These are phyloP conservation scores for Piscicola geometra DNA, from an alignment of 2,888 invertebrate species.

Conservation along the genomic window DNA sequence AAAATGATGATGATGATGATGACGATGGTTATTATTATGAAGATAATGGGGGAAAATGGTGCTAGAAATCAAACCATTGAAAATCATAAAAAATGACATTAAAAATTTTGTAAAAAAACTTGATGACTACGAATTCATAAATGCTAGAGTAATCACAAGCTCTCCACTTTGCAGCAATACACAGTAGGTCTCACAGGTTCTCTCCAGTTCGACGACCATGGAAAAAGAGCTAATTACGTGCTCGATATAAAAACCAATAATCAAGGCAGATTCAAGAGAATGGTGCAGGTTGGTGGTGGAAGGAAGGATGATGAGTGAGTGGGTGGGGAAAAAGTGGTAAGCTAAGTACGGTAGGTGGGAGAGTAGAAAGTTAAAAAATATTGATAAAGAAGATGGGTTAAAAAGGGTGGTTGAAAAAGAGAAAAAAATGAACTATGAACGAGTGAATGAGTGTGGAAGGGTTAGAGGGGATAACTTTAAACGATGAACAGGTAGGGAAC, in stretches of 20 bases:
- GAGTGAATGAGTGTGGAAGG: no score
- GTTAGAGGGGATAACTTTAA: neutral
- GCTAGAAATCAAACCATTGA: no score
- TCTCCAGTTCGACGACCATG: neutral
- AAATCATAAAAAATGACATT: no score
- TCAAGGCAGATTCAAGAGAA: neutral
- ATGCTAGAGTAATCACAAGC: no score
- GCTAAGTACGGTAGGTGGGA: neutral
- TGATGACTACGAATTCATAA: neutral
- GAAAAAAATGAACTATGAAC: no score
- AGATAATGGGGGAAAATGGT: neutral
- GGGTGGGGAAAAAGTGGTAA: neutral
- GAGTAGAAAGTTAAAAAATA: neutral
- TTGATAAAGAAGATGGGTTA: neutral
- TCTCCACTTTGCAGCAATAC: no score
- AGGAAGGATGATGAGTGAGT: neutral
- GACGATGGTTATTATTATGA: neutral
- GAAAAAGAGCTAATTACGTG: neutral
- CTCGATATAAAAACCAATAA: neutral
- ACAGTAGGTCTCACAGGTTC: neutral
- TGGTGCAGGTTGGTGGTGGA: neutral
- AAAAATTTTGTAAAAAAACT: neutral
- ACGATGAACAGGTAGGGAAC: neutral
- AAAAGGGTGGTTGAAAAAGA: neutral
- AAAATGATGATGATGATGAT: conserved; percentile 11